Base-by-base conservation (phyloP, 2,888 invertebrate genomes). In the Dicycla oo region DNA sequence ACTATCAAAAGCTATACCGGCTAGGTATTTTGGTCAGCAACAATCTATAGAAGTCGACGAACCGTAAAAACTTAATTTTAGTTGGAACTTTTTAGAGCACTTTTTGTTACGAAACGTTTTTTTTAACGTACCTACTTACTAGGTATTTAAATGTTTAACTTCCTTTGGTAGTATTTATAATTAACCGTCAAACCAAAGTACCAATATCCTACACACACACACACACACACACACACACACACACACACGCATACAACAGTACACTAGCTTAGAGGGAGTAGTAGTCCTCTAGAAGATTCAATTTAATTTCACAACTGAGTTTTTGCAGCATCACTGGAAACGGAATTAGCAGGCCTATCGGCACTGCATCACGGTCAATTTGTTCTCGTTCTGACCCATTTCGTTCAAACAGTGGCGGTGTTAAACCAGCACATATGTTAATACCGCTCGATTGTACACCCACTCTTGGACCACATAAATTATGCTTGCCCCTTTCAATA, bases 291-390 rank as follows among this genome's bases (percentile, higher is more conserved):
- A 56, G 2, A 49, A 38, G 26, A 53, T 13, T 26, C 15, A 53
- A 53, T 53, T 6, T 8, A 0, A 70, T 81, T 69, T 69, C 57
- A 47, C 54, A 64, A 30, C 49, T 54, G 63, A 75, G 34, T 70
- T 66, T 69, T 70, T 69, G 57, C 69, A 72, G 67, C 64, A 70
- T 75, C 66, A 56, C 0, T 62, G 15, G 20, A 69, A 67, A 70
- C 73, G 10, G 47, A 73, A 53, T 79, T 76, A 67, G 69, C 69
- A 75, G 72, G 73, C 63, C 67, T 68, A 81, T 78, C 80, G 78
- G 70, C 30, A 69, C 69, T 56, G 61, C 62, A 74, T 73, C 73
- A 78, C 61, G 68, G 73, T 60, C 76, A 81, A 83, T 86, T 88
- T 80, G 78, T 56, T 69, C 64, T 73, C 74, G 80, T 76, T 83